A percentile compares a stretch with the other conserved stretches of the same genome.
Conservation (phyloP, 2,888 invertebrate genomes). For the Agriopis aurantiaria region DNA sequence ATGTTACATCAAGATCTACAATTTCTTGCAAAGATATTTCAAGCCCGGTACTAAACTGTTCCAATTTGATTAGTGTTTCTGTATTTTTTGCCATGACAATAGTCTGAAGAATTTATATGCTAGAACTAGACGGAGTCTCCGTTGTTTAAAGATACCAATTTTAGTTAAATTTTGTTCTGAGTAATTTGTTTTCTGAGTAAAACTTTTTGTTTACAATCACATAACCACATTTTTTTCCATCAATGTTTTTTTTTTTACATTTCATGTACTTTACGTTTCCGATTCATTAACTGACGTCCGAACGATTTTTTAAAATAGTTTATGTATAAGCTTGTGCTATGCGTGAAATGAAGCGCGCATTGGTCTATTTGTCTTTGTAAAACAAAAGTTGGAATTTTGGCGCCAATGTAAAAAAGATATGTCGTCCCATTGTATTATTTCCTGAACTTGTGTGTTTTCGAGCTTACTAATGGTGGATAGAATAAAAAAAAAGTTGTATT, state of each 20-base stretch:
- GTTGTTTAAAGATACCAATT: background rate
- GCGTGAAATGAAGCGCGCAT: slow-evolving; percentile 1
- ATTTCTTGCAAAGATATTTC: slow-evolving; percentile 64
- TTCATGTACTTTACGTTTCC: background rate
- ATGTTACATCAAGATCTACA: slow-evolving; percentile 66
- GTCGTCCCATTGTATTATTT: too few species aligned
- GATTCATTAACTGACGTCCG: too few species aligned
- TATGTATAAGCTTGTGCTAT: background rate
- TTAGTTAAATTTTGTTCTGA: background rate
- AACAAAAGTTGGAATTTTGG: background rate
- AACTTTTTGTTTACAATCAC: background rate
- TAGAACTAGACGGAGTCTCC: background rate
- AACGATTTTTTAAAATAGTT: too few species aligned
- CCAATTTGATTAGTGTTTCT: slow-evolving; percentile 62
- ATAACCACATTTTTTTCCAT: slow-evolving; percentile 19
- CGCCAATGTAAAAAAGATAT: too few species aligned
- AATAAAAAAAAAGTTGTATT: too few species aligned
- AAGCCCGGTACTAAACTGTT: slow-evolving; percentile 59
- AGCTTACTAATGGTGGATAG: too few species aligned
- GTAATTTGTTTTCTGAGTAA: too few species aligned
- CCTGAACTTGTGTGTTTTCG: too few species aligned
- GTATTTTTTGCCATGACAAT: slow-evolving; percentile 28
- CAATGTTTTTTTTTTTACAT: slow-evolving; percentile 4
- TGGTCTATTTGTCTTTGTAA: slow-evolving; percentile 3
- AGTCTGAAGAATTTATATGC: background rate